phyloP scores from a whole-genome alignment of 2,888 invertebrate species.

The Panzeria rudis region DNA sequence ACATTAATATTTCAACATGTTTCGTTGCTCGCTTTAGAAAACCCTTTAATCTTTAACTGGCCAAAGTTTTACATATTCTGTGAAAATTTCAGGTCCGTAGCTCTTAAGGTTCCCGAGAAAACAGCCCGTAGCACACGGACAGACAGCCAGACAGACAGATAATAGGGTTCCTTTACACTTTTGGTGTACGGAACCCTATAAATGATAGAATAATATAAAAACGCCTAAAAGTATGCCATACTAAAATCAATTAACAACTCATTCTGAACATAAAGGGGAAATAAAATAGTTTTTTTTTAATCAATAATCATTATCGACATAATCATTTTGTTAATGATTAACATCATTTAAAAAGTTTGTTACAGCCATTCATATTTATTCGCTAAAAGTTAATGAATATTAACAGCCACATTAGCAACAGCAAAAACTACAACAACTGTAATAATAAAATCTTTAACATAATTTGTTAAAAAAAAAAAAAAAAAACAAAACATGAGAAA shows the following conservation, averaged over 20 bases:
- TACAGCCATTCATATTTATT: constrained; percentile 1
- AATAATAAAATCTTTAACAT: constrained; percentile 6
- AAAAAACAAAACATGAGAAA: background rate
- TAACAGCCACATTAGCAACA: constrained; percentile 14
- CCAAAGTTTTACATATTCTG: too few relatives aligned
- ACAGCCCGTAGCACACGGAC: too few relatives aligned
- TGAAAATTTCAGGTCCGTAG: too few relatives aligned
- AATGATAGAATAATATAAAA: background rate
- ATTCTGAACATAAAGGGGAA: background rate
- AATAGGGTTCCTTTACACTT: too few relatives aligned
- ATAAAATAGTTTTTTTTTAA: background rate
- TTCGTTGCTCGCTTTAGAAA: too few relatives aligned
- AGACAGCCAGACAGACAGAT: too few relatives aligned
- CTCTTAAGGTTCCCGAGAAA: too few relatives aligned
- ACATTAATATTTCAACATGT: too few relatives aligned
- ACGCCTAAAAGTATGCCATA: constrained; percentile 1
- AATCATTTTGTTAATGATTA: constrained; percentile 17
- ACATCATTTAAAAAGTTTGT: constrained; percentile 42
- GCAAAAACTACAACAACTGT: background rate
- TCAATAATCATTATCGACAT: constrained; percentile 32
- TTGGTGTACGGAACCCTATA: too few relatives aligned
- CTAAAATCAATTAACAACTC: constrained; percentile 26
- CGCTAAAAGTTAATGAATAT: constrained; percentile 45
- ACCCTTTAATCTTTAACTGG: too few relatives aligned
- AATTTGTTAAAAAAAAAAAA: background rate